These are phyloP conservation scores for Palaemon carinicauda DNA, from an alignment of 1,140 invertebrate species.

Conservation along the genomic window DNA sequence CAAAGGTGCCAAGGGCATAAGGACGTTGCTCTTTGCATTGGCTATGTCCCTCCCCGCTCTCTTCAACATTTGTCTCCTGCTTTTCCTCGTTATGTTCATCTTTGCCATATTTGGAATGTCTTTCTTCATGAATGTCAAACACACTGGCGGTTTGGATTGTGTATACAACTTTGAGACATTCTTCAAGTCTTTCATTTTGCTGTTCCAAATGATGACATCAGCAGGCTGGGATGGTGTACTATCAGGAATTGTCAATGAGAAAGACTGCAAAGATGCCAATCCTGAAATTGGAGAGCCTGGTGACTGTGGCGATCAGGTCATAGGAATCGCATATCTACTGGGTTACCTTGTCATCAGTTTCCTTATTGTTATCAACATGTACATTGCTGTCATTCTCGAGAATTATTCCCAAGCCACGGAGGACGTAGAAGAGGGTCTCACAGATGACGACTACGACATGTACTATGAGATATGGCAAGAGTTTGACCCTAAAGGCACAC, in stretches of 20 bases:
- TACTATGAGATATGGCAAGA: slow-evolving; percentile 99
- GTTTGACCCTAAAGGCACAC: slow-evolving; percentile 96
- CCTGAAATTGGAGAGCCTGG: slow-evolving; percentile 86
- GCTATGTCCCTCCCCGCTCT: slow-evolving; percentile 97
- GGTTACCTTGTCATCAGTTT: slow-evolving; percentile 98
- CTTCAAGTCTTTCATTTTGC: slow-evolving; percentile 94
- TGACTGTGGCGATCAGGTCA: slow-evolving; percentile 90
- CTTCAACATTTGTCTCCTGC: slow-evolving; percentile 97
- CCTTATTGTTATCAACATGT: slow-evolving; percentile 99
- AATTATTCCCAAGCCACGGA: slow-evolving; percentile 98
- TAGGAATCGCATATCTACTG: slow-evolving; percentile 93
- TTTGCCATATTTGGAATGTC: slow-evolving; percentile 99
- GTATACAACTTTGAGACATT: slow-evolving; percentile 99
- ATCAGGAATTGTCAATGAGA: slow-evolving; percentile 94
- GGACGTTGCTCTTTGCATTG: slow-evolving; percentile 94
- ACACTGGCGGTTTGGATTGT: slow-evolving; percentile 87
- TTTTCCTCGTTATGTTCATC: slow-evolving; percentile 99
- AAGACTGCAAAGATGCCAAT: slow-evolving; percentile 87
- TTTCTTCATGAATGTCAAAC: slow-evolving; percentile 98
- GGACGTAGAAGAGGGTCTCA: slow-evolving; percentile 97
- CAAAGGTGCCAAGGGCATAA: slow-evolving; percentile 96
- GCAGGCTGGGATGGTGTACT: slow-evolving; percentile 97
- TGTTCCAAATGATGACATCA: slow-evolving; percentile 98
- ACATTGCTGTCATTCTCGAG: slow-evolving; percentile 98
- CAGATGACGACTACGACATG: slow-evolving; percentile 99